These are phyloP conservation scores for Drosophila prosaltans DNA, from an alignment of 1,140 invertebrate genomes.

Conservation along the genomic window DNA sequence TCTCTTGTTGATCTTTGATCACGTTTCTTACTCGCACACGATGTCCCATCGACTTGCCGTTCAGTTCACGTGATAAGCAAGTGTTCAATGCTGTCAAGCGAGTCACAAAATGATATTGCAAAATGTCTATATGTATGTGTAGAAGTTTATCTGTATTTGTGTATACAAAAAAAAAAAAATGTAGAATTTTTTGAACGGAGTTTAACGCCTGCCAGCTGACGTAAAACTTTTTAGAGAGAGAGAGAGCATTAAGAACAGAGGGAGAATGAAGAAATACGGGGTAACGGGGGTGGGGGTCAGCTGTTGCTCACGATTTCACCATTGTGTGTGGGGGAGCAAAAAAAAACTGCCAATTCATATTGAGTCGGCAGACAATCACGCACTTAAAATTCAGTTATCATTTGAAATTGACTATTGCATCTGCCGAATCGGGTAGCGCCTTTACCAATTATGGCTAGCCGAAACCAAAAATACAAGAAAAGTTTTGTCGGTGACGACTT, in stretches of 20 bases:
- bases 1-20: constrained; percentile 72
- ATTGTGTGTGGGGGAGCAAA: constrained; percentile 26
- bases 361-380: constrained; percentile 63
- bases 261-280: background rate
- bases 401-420: constrained; percentile 23
- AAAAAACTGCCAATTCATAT: constrained; percentile 64
- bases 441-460: background rate
- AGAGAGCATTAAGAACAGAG: too few relatives aligned
- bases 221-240: constrained; percentile 19
- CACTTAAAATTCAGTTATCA: constrained; percentile 40
- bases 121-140: background rate
- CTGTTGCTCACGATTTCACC: constrained; percentile 64
- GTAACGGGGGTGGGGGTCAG: background rate
- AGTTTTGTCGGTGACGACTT: background rate
- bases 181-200: constrained; percentile 26
- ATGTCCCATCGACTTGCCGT: constrained; percentile 60
- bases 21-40: constrained; percentile 79
- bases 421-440: background rate
- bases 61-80: constrained; percentile 81
- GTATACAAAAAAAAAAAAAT: constrained; percentile 25
- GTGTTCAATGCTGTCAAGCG: constrained; percentile 58
- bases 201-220: constrained; percentile 45
- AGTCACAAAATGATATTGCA: constrained; percentile 61
- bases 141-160: background rate
- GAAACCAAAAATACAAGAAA: background rate